These are phyloP conservation scores for Rallus limicola DNA, from an alignment of 2,113 vertebrate species.

Conservation along the genomic window DNA sequence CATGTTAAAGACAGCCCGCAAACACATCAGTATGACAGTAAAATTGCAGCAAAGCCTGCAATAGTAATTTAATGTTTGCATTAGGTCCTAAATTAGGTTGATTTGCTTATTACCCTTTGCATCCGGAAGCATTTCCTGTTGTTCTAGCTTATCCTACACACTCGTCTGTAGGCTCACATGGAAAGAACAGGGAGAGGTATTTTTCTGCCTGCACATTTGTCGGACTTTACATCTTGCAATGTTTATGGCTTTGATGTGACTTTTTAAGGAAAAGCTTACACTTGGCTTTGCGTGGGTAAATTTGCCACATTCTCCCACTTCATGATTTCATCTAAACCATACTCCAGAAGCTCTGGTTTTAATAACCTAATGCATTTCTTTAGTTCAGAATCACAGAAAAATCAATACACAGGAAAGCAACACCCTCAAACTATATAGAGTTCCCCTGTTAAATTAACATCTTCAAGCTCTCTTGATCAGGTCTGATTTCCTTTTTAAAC, in stretches of 20 bases:
- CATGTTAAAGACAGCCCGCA: neutral
- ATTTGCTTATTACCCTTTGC: neutral
- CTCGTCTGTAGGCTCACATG: neutral
- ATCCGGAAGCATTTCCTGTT: neutral
- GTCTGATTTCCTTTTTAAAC: conserved; percentile 59
- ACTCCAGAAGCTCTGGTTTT: conserved; percentile 67
- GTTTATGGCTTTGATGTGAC: conserved; percentile 69
- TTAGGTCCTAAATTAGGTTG: neutral
- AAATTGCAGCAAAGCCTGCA: neutral
- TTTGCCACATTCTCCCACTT: conserved; percentile 56
- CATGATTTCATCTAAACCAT: conserved; percentile 66
- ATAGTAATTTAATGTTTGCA: neutral
- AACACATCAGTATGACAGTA: neutral
- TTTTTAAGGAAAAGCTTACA: conserved; percentile 55
- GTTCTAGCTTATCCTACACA: neutral
- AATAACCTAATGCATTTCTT: conserved; percentile 48
- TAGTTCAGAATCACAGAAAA: conserved; percentile 48
- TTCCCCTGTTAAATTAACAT: conserved; percentile 8
- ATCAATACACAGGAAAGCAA: conserved; percentile 30
- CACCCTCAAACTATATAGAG: conserved; percentile 8
- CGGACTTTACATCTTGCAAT: conserved; percentile 47
- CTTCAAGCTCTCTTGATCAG: conserved; percentile 40
- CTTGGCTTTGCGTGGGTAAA: conserved; percentile 43
- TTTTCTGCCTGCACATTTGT: conserved; percentile 47
- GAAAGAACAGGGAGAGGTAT: neutral